Base-by-base conservation (phyloP, 2,113 vertebrate species). In the Scolopax mira region DNA sequence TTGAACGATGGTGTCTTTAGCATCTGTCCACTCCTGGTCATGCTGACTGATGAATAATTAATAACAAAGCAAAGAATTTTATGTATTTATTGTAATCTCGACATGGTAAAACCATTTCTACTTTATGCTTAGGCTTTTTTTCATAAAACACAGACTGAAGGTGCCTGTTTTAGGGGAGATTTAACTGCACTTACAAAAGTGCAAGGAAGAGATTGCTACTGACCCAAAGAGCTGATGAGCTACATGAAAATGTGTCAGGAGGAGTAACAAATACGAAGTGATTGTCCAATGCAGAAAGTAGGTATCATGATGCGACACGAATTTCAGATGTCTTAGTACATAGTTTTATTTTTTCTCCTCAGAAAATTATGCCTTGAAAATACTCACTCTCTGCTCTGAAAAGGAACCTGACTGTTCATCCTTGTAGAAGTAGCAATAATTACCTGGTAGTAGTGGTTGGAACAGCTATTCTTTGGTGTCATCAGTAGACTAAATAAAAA, bases 391-490 rank as follows among this genome's bases (percentile, higher is more conserved):
- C 70, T 80, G 7, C 10, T 74, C 5, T 52, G 46, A 39, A 85
- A 79, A 90, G 8, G 11, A 13, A 82, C 44, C 18, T 27, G n/a
- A 39, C 22, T 93, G 14, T 13, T 85, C 8, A 44, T 61, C 8
- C 65, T 58, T 57, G 15, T 17, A 41, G 23, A 30, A 18, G 7
- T 15, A 60, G 4, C 18, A 82, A 11, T 37, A 83, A 69, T 42
- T 61, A 86, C 33, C 18, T 52, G 31, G 37, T 18, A 64, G 21
- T 16, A 72, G 25, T 1, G 0, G 8, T 52, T 1, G 0, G 15
- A 71, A 22, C 3, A 58, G n/a, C 17, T 46, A 41, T 28, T 80
- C 7, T 3, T 58, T 22, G 12, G 7, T 55, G 37, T 16, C 79
- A 11, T 33, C 42, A 48, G 27, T 6, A 49, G 31, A 33, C 7